Base-by-base conservation (phyloP, 2,888 invertebrate genomes). In the Agriotes lineatus region DNA sequence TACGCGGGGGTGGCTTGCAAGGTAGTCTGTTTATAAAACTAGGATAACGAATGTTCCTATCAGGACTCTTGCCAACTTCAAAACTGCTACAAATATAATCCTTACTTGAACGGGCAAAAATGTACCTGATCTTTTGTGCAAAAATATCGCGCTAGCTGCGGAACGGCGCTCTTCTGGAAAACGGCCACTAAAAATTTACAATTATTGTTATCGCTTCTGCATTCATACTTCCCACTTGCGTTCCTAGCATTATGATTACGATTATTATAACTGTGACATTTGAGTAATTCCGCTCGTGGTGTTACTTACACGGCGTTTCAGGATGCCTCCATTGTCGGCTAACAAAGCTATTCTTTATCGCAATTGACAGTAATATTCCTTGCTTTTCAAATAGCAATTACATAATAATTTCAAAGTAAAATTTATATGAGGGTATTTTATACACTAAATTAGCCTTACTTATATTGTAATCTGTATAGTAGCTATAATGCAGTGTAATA, bases 21-120 rank as follows among this genome's bases (percentile, higher is more conserved):
- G 69, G 64, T 64, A 64, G 69, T 69, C 64, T 64, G 64, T 69
- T 69, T 69, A 69, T 69, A 69, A 69, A 69, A 66, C 69, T 65
- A 39, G 48, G 45, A 52, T 69, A 69, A 65, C 61, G 65, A 69
- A 69, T 64, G 65, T 52, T 65, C 61, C 69, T 61, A 66, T 69
- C 60, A 65, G 69, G 69, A 69, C 45, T 60, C 44, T 62, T 69
- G 69, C 69, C 69, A 69, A 69, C 54, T 69, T 66, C 60, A 65
- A 57, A 69, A 69, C 57, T 54, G 37, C 60, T 61, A 57, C 65
- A 50, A 57, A 61, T 61, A 61, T 69, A 69, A 69, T 69, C 61
- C 42, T 63, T 64, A 54, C 60, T 67, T 66, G 59, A 67, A 63
- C 45, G 45, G 56, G 67, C 56, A 63, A 67, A 70, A 67, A 70